These are phyloP conservation scores for Zaprionus taronus DNA, from an alignment of 1,140 invertebrate genomes.

Conservation along the genomic window DNA sequence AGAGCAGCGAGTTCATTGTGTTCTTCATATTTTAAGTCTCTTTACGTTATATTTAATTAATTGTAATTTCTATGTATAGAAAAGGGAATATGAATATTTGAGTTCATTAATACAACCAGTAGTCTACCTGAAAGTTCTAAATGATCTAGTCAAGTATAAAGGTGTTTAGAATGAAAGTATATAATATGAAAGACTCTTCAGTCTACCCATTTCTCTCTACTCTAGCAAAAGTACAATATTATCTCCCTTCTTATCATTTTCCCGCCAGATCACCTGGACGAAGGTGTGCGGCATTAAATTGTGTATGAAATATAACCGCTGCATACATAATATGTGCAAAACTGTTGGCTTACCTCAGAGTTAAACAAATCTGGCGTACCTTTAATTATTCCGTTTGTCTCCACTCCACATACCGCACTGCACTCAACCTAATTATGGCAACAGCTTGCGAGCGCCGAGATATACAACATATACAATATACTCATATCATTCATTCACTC, in stretches of 20 bases:
- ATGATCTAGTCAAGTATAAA: no score
- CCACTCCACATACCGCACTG: conserved; percentile 25
- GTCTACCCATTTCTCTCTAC: no score
- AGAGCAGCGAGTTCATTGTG: conserved; percentile 9
- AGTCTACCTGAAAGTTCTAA: no score
- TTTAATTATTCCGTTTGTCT: conserved; percentile 55
- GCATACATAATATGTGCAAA: not conserved
- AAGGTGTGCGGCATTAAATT: not conserved
- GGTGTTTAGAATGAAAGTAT: no score
- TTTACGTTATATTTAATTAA: no score
- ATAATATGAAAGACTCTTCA: no score
- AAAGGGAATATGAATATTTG: no score
- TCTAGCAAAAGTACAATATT: no score
- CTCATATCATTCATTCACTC: conserved; percentile 22
- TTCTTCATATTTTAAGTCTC: not conserved
- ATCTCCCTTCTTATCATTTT: not conserved
- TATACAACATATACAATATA: conserved; percentile 10
- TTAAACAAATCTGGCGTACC: conserved; percentile 26
- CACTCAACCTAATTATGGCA: conserved; percentile 67
- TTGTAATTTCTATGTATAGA: no score
- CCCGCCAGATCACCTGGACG: not conserved
- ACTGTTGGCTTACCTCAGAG: conserved; percentile 19
- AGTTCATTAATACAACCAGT: no score
- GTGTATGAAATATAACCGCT: not conserved
- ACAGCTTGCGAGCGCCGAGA: conserved; percentile 8